Percentiles rank a stretch among this genome's conserved stretches.
phyloP scores from a whole-genome alignment of 2,888 invertebrate genomes.

The Yponomeuta plumbellus region DNA sequence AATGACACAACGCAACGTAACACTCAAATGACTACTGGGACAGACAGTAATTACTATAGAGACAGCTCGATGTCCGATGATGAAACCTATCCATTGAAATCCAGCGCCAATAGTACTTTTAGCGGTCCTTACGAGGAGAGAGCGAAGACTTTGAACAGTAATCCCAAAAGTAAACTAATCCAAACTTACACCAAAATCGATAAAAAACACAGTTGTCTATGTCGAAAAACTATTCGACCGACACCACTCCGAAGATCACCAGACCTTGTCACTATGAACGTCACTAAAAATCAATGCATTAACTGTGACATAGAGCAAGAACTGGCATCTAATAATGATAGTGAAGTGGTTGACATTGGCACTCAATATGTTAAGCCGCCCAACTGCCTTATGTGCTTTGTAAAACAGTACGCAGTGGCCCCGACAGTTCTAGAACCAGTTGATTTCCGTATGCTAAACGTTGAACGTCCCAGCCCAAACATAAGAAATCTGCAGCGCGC shows the following conservation, averaged over 20 bases:
- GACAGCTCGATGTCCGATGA: background rate
- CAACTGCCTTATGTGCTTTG: background rate
- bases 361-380: background rate
- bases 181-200: background rate
- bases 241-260: background rate
- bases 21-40: background rate
- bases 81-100: background rate
- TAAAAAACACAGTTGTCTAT: background rate
- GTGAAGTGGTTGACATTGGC: background rate
- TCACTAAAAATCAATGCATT: background rate
- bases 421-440: background rate
- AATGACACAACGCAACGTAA: background rate
- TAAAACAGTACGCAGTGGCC: background rate
- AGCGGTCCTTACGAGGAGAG: background rate
- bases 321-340: background rate
- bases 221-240: background rate
- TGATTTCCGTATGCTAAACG: background rate
- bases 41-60: background rate
- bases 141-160: background rate
- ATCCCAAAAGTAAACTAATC: background rate
- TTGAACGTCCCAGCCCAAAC: background rate
- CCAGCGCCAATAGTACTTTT: background rate
- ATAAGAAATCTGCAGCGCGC: background rate
- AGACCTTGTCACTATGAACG: background rate
- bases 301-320: background rate